Percentiles rank a stretch among this genome's conserved stretches.
Conservation (phyloP, 2,888 invertebrate genomes). For the Periphyllus acericola region DNA sequence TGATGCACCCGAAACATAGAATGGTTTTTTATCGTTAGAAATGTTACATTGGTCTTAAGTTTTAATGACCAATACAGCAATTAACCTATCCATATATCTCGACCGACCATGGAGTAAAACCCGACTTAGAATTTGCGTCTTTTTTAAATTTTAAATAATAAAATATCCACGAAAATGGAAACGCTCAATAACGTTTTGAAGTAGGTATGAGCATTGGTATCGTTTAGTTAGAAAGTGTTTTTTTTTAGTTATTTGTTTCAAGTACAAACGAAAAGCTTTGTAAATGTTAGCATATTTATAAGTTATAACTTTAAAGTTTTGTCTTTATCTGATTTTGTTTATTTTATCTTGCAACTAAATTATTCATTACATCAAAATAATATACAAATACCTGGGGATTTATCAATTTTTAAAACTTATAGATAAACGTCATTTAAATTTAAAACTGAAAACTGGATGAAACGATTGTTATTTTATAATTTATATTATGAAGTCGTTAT, state of each 20-base stretch:
- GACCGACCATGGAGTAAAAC: no score
- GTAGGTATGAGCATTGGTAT: not conserved
- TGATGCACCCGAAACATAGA: no score
- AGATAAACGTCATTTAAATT: no score
- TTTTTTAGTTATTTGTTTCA: not conserved
- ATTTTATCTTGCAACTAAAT: not conserved
- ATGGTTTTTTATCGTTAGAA: no score
- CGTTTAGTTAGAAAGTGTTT: not conserved
- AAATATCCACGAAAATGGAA: not conserved
- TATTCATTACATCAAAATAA: not conserved
- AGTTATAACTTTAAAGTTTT: not conserved
- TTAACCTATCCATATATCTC: no score
- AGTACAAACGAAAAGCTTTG: slow-evolving; percentile 16
- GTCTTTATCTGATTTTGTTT: not conserved
- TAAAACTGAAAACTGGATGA: no score
- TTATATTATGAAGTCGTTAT: no score
- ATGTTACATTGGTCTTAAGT: no score
- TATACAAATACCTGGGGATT: not conserved
- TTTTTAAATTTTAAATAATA: not conserved
- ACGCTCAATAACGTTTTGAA: not conserved
- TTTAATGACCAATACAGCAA: no score
- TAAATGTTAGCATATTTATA: slow-evolving; percentile 16
- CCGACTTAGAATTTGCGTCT: no score
- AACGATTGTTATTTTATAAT: no score
- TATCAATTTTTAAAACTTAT: no score